These are phyloP conservation scores for Corydoras maculifer DNA, from an alignment of 2,113 vertebrate genomes.

Conservation along the genomic window DNA sequence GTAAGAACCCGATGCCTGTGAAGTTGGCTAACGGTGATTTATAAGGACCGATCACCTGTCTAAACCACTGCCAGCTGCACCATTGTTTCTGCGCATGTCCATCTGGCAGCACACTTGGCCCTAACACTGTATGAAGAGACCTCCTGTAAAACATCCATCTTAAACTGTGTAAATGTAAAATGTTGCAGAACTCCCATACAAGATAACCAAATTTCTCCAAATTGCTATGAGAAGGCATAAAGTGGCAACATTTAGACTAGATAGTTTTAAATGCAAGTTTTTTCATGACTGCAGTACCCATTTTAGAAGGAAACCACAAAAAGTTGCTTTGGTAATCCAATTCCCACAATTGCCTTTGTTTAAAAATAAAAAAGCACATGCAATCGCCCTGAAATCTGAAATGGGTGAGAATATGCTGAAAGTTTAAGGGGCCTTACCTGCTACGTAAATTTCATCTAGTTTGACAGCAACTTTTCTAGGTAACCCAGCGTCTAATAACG, in stretches of 20 bases:
- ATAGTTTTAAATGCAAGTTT: slow-evolving; percentile 41
- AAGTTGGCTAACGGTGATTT: slow-evolving; percentile 54
- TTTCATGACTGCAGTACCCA: slow-evolving; percentile 81
- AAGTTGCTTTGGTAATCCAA: slow-evolving; percentile 91
- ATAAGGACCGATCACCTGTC: slow-evolving; percentile 60
- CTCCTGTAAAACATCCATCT: slow-evolving; percentile 15
- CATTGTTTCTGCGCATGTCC: slow-evolving; percentile 59
- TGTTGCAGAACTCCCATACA: slow-evolving; percentile 22
- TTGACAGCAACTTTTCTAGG: slow-evolving; percentile 99
- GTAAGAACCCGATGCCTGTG: slow-evolving; percentile 51
- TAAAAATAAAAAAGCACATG: slow-evolving; percentile 59
- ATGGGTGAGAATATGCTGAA: slow-evolving; percentile 65
- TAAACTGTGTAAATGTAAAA: slow-evolving; percentile 22
- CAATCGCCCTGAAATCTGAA: slow-evolving; percentile 59
- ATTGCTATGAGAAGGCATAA: slow-evolving; percentile 26
- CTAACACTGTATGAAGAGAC: slow-evolving; percentile 33
- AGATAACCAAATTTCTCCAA: slow-evolving; percentile 16
- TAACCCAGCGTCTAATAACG: slow-evolving; percentile 99
- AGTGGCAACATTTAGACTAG: slow-evolving; percentile 1
- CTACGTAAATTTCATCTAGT: slow-evolving; percentile 99
- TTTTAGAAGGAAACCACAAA: slow-evolving; percentile 94
- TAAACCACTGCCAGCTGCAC: slow-evolving; percentile 62
- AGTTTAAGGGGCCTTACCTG: slow-evolving; percentile 85
- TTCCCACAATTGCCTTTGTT: slow-evolving; percentile 60
- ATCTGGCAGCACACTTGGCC: slow-evolving; percentile 53